Evolutionary conservation across 2,888 invertebrate species (phyloP).

Genomic region (Scrobipalpa atriplicella): DNA sequence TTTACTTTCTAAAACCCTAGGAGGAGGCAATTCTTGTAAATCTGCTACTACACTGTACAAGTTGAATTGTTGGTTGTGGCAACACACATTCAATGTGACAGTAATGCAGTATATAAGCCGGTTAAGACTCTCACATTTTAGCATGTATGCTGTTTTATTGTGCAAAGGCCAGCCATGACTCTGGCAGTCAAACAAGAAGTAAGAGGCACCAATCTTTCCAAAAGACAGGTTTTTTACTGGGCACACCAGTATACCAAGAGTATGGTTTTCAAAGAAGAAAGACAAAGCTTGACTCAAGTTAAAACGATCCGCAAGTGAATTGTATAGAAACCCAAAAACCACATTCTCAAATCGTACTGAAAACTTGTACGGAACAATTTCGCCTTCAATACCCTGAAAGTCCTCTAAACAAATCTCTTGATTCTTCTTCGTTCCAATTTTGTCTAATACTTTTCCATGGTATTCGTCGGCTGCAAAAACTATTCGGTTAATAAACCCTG

Average conservation of each 20-base stretch:
- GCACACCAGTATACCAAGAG: conserved; percentile 80
- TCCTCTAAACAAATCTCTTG: conserved; percentile 83
- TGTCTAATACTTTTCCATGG: conserved; percentile 74
- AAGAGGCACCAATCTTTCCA: conserved; percentile 78
- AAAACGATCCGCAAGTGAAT: conserved; percentile 79
- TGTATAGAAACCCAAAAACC: conserved; percentile 84
- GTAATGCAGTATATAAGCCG: conserved; percentile 85
- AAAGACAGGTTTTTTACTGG: conserved; percentile 79
- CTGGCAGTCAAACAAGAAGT: conserved; percentile 87
- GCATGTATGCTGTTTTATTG: conserved; percentile 75
- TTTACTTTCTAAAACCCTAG: too few relatives aligned
- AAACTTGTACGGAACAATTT: conserved; percentile 83
- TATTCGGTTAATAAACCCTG: conserved; percentile 84
- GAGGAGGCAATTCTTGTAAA: background rate
- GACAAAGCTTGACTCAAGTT: conserved; percentile 84
- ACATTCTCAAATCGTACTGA: conserved; percentile 80
- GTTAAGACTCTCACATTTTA: conserved; percentile 83
- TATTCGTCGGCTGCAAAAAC: conserved; percentile 83
- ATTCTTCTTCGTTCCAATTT: conserved; percentile 53
- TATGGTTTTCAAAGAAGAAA: conserved; percentile 82
- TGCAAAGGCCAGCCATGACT: conserved; percentile 83
- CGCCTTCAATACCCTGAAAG: conserved; percentile 75
- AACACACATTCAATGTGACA: conserved; percentile 81
- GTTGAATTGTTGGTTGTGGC: conserved; percentile 80
- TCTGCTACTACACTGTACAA: conserved; percentile 57